Percentiles rank a stretch among this genome's conserved stretches.
Evolutionary conservation across 2,888 invertebrate genomes (phyloP).

Genomic region (Epirrhoe tristata): DNA sequence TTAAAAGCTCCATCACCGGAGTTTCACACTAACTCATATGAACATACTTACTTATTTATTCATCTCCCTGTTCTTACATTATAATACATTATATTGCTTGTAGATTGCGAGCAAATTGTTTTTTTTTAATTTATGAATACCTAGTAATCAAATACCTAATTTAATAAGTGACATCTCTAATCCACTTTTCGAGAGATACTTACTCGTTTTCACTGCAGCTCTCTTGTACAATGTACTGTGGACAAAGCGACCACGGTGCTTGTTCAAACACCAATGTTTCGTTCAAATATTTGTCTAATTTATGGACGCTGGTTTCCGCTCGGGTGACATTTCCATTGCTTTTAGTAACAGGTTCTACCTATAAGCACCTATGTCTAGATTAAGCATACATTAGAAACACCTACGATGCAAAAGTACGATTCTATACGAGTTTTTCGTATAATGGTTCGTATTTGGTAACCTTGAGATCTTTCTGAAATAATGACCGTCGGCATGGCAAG

Average conservation of each 20-base stretch:
- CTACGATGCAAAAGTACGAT: too few species aligned
- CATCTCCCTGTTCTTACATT: too few species aligned
- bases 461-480: not conserved
- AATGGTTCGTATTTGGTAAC: too few species aligned
- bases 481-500: not conserved
- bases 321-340: conserved; percentile 40
- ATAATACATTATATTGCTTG: too few species aligned
- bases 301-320: conserved; percentile 51
- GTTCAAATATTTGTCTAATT: conserved; percentile 74
- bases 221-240: conserved; percentile 38
- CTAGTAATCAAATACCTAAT: too few species aligned
- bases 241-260: conserved; percentile 61
- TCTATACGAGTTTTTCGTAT: too few species aligned
- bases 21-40: too few species aligned
- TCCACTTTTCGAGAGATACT: not conserved
- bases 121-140: too few species aligned
- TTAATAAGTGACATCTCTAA: conserved; percentile 17
- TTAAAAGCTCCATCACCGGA: too few species aligned
- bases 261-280: conserved; percentile 68
- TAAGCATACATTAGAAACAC: too few species aligned
- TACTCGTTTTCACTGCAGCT: conserved; percentile 32
- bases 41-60: too few species aligned
- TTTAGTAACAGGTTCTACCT: conserved; percentile 4
- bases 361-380: not conserved
- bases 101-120: too few species aligned